phyloP scores from a whole-genome alignment of 2,888 invertebrate species.

The Cephonodes hylas region DNA sequence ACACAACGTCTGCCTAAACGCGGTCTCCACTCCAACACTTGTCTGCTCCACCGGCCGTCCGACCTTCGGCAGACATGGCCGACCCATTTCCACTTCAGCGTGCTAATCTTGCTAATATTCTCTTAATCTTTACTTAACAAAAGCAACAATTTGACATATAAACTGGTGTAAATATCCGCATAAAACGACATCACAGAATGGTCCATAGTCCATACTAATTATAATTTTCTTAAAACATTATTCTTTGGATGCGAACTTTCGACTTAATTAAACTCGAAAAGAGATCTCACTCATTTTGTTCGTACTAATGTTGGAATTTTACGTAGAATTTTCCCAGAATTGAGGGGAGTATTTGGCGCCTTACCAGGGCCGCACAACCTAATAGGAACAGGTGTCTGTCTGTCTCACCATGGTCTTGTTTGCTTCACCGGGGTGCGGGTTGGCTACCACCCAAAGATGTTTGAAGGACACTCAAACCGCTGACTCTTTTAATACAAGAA shows the following conservation, averaged over 20 bases:
- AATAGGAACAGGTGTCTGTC: neutral
- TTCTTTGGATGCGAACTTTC: neutral
- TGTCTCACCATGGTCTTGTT: slow-evolving; percentile 2
- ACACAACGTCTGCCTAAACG: too few relatives aligned
- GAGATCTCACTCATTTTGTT: neutral
- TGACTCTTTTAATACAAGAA: neutral
- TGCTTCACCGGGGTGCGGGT: neutral
- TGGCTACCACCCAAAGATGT: neutral
- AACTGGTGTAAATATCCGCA: neutral
- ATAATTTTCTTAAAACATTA: neutral
- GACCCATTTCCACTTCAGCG: too few relatives aligned
- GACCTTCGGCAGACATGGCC: too few relatives aligned
- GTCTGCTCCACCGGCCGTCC: too few relatives aligned
- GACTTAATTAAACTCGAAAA: neutral
- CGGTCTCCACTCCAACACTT: too few relatives aligned
- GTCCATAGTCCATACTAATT: neutral
- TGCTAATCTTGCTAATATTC: too few relatives aligned
- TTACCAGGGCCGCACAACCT: neutral
- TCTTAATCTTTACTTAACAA: too few relatives aligned
- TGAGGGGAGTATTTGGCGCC: neutral
- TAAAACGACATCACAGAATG: neutral
- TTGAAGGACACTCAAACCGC: neutral
- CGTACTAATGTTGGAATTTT: neutral
- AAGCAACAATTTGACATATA: too few relatives aligned
- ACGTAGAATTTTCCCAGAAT: neutral